Evolutionary conservation across 2,113 vertebrate genomes (phyloP).

Genomic region (Chionomys nivalis): DNA sequence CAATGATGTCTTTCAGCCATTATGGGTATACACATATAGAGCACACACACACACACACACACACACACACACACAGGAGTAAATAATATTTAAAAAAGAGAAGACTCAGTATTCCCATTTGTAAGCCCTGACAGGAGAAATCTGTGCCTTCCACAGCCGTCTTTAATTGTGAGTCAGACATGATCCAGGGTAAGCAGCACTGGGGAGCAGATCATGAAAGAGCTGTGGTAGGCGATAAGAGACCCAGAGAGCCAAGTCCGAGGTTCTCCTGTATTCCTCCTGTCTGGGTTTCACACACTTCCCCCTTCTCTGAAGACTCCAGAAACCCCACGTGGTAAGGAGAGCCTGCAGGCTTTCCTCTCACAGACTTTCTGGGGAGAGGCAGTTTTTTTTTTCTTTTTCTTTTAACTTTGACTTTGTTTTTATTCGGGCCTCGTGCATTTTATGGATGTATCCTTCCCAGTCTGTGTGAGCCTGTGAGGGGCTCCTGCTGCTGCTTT

Average conservation of each 20-base stretch:
- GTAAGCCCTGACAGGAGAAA: background rate
- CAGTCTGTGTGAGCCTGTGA: background rate
- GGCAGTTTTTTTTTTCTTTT: background rate
- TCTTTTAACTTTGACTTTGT: background rate
- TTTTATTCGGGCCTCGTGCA: conserved; percentile 1
- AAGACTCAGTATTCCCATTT: background rate
- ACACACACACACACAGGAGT: background rate
- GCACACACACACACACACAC: too few relatives aligned
- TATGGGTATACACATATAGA: background rate
- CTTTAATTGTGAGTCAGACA: background rate
- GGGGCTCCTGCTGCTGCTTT: background rate
- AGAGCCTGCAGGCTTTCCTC: background rate
- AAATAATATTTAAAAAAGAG: background rate
- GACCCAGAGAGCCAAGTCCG: background rate
- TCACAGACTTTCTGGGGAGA: background rate
- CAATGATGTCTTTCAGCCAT: background rate
- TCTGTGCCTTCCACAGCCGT: background rate
- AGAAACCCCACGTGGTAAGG: background rate
- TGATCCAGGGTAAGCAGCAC: background rate
- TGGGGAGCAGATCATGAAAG: background rate
- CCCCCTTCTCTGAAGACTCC: conserved; percentile 12
- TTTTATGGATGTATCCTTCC: conserved; percentile 32
- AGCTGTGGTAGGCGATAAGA: too few relatives aligned
- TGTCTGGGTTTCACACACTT: conserved; percentile 13
- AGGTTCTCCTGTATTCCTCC: background rate